Evolutionary conservation across 2,797 vertebrate species (phyloP).

Genomic region (Chaunax sp.): DNA sequence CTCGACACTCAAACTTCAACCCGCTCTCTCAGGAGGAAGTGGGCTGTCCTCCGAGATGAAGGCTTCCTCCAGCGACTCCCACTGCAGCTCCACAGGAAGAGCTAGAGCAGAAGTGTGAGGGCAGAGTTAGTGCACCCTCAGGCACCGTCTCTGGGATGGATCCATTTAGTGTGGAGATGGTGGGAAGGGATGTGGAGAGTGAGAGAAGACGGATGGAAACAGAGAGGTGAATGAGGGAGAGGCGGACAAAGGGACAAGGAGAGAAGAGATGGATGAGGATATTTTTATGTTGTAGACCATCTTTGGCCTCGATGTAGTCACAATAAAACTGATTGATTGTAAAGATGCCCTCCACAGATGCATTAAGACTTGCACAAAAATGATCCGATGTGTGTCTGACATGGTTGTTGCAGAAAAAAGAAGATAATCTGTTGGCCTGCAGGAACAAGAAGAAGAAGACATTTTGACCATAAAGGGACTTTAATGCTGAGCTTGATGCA

Average conservation of each 20-base stretch:
- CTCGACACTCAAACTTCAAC: constrained; percentile 24
- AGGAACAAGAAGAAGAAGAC: no score
- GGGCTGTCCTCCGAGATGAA: constrained; percentile 64
- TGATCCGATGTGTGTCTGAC: no score
- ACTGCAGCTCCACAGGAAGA: constrained; percentile 71
- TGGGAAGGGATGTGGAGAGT: constrained; percentile 17
- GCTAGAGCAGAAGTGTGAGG: constrained; percentile 55
- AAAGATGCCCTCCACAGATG: no score
- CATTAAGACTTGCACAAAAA: no score
- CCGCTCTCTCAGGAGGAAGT: constrained; percentile 57
- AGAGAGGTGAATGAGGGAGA: constrained; percentile 19
- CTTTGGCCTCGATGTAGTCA: not conserved
- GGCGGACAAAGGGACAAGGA: constrained; percentile 11
- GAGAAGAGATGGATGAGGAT: not conserved
- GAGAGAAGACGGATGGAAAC: constrained; percentile 5
- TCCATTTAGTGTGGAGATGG: constrained; percentile 32
- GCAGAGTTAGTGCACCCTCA: constrained; percentile 66
- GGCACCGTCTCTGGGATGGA: constrained; percentile 59
- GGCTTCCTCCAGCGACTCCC: constrained; percentile 67
- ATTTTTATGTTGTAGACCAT: not conserved
- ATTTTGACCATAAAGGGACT: no score
- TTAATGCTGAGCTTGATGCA: no score
- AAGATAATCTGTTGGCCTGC: no score
- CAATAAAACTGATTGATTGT: no score
- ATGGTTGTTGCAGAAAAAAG: no score